Base-by-base conservation (phyloP, 2,797 vertebrate genomes). In the Myripristis jacobus region DNA sequence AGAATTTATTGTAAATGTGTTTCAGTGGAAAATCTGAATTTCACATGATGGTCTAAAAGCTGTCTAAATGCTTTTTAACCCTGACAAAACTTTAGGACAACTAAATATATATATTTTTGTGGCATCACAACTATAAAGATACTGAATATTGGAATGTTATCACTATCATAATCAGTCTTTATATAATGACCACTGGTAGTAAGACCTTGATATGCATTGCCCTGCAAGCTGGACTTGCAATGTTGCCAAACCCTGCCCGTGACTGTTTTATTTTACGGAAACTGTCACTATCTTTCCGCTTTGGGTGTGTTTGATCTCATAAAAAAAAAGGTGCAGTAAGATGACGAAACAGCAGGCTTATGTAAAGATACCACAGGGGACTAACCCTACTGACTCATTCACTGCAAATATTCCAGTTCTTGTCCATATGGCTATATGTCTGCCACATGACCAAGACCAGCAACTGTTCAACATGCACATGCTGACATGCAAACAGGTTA, bases 401-500 rank as follows among this genome's bases (percentile, higher is more conserved):
- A 22, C 41, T 29, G 43, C 2, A 31, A 54, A 56, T 0, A 34
- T 8, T 13, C 11, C n/a, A 47, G 9, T 41, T 12, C 2, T 2
- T 22, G 0, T 38, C 36, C 36, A 38, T 13, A 46, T 41, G n/a
- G 12, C 18, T n/a, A 52, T 27, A n/a, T 52, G 36, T 36, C 36
- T 11, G 10, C 10, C 36, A 11, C 11, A 1, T 11, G 36, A 12
- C 11, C 12, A 5, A 53, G 15, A 21, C 18, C 21, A 66, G 59
- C 48, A 51, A 53, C 3, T 6, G 3, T 29, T 75, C 10, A 36
- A 51, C 73, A 77, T 79, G 66, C 70, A 0, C 79, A 81, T 86
- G 83, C 84, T 48, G 27, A 56, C 76, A 79, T 75, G 77, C 87
- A 81, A 25, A 29, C 5, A 54, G 19, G 41, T 65, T 47, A 55